phyloP scores from a whole-genome alignment of 2,888 invertebrate species.

The Cheilosia variabilis region DNA sequence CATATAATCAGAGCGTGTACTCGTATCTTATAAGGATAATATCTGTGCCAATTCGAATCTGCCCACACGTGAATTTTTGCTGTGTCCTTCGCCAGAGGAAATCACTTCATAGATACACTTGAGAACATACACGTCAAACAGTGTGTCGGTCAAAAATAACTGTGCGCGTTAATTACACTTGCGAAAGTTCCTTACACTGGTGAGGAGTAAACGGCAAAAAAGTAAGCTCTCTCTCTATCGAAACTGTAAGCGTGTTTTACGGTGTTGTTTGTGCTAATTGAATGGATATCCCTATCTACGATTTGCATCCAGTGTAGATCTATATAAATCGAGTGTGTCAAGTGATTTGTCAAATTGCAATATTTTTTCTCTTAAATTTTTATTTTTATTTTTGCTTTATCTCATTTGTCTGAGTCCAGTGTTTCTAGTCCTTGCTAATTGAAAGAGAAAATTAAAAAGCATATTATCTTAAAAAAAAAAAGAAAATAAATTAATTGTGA shows the following conservation, averaged over 20 bases:
- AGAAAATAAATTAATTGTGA: slow-evolving; percentile 6
- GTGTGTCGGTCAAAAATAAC: slow-evolving; percentile 19
- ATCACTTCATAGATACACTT: slow-evolving; percentile 35
- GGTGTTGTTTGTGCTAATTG: slow-evolving; percentile 35
- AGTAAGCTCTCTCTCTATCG: slow-evolving; percentile 14
- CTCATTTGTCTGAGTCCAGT: slow-evolving; percentile 14
- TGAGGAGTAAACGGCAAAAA: slow-evolving; percentile 4
- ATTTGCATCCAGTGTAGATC: slow-evolving; percentile 68
- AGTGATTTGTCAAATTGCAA: slow-evolving; percentile 58
- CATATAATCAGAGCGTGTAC: slow-evolving; percentile 33
- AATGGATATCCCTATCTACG: slow-evolving; percentile 70
- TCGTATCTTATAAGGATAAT: slow-evolving; percentile 48
- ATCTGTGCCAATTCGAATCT: slow-evolving; percentile 43
- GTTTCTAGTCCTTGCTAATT: slow-evolving; percentile 47
- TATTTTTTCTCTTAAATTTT: slow-evolving; percentile 30
- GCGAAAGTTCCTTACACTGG: neutral
- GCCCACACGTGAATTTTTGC: neutral
- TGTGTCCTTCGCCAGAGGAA: slow-evolving; percentile 3
- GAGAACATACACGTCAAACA: slow-evolving; percentile 12
- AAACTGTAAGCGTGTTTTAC: slow-evolving; percentile 14
- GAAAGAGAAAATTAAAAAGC: neutral
- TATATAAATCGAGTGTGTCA: slow-evolving; percentile 13
- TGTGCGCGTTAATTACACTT: slow-evolving; percentile 45
- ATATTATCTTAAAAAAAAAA: neutral
- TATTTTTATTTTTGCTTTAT: slow-evolving; percentile 6